Evolutionary conservation across 1,140 invertebrate genomes (phyloP).

Genomic region (Lanistes nyassanus): DNA sequence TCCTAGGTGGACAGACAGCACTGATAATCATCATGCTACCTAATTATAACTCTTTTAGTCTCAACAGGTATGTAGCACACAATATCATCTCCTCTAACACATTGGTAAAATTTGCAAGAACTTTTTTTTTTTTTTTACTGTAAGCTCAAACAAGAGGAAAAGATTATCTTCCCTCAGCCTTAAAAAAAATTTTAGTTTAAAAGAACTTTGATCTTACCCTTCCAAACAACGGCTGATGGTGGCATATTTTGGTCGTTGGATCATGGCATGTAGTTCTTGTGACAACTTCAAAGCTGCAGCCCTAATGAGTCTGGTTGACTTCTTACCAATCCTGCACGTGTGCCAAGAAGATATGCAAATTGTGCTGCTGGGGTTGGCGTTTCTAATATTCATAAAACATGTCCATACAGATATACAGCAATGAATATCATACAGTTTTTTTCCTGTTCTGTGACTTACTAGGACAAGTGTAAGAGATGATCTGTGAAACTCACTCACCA

Average conservation of each 20-base stretch:
- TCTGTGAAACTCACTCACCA: conserved; percentile 76
- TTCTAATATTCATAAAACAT: neutral
- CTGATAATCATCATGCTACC: neutral
- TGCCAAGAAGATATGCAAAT: neutral
- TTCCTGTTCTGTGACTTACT: neutral
- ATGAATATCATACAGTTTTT: neutral
- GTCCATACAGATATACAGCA: neutral
- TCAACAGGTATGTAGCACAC: neutral
- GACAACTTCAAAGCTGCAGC: conserved; percentile 96
- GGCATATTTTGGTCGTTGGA: conserved; percentile 85
- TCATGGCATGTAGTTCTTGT: conserved; percentile 94
- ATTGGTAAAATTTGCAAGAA: no score
- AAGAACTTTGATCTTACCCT: conserved; percentile 63
- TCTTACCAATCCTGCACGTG: conserved; percentile 91
- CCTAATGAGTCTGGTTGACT: conserved; percentile 93
- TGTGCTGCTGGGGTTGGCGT: neutral
- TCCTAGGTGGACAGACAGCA: neutral
- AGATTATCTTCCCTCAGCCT: no score
- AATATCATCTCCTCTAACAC: no score
- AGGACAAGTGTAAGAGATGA: neutral
- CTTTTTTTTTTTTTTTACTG: neutral
- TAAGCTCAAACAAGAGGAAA: no score
- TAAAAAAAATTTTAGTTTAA: neutral
- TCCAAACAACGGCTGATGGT: conserved; percentile 83
- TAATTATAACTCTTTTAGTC: neutral